Conservation (phyloP, 1,140 invertebrate genomes). For the Drosophila tropicalis region DNA sequence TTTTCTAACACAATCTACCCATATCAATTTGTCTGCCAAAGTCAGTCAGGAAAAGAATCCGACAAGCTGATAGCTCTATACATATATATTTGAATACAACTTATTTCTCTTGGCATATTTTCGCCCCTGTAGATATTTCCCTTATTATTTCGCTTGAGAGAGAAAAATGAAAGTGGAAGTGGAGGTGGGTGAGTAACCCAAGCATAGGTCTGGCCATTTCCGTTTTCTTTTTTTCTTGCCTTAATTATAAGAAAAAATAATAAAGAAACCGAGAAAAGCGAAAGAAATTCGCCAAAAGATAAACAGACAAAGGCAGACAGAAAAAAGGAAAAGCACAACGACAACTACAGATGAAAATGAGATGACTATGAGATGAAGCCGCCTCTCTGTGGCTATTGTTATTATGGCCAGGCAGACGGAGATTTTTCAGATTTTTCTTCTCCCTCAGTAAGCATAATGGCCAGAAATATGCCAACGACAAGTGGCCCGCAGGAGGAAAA, state of each 20-base stretch:
- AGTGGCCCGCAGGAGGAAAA: slow-evolving; percentile 33
- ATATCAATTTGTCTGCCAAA: slow-evolving; percentile 56
- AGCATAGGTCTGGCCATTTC: slow-evolving; percentile 11
- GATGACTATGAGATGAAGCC: slow-evolving; percentile 39
- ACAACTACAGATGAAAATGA: slow-evolving; percentile 40
- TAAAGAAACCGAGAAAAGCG: slow-evolving; percentile 58
- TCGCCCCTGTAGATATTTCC: slow-evolving; percentile 53
- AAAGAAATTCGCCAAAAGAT: slow-evolving; percentile 69
- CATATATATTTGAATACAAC: slow-evolving; percentile 51
- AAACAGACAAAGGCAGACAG: slow-evolving; percentile 66
- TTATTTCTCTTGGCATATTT: slow-evolving; percentile 49
- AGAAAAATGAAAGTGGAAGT: slow-evolving; percentile 45
- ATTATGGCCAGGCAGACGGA: slow-evolving; percentile 46
- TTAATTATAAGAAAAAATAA: slow-evolving; percentile 73
- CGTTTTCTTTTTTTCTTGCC: slow-evolving; percentile 34
- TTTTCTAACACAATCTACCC: background rate
- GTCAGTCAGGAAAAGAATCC: slow-evolving; percentile 47
- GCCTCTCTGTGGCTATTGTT: slow-evolving; percentile 60
- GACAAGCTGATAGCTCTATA: slow-evolving; percentile 30
- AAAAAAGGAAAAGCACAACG: slow-evolving; percentile 11
- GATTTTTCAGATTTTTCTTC: slow-evolving; percentile 66
- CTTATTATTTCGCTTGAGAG: slow-evolving; percentile 52
- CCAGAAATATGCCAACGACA: slow-evolving; percentile 65
- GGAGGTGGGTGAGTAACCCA: slow-evolving; percentile 23
- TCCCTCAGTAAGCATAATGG: slow-evolving; percentile 38